Percentiles rank a stretch among this genome's conserved stretches.
These are phyloP conservation scores for Uropetala carovei DNA, from an alignment of 2,888 invertebrate species.

Conservation along the genomic window DNA sequence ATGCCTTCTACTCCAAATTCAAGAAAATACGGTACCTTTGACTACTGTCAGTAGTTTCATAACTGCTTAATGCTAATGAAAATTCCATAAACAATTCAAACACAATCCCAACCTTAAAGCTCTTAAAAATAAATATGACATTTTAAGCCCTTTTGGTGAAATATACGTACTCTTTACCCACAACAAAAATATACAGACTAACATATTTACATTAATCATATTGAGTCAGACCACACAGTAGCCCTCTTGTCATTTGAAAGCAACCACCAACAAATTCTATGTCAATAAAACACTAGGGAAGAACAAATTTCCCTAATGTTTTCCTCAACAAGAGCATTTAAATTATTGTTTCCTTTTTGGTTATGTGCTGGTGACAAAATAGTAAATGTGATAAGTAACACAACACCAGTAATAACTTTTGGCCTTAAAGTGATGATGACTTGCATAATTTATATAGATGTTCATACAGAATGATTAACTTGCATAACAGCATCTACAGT, in stretches of 20 bases:
- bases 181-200: constrained; percentile 30
- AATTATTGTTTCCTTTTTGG: constrained; percentile 6
- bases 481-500: constrained; percentile 51
- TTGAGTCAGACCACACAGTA: constrained; percentile 20
- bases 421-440: not conserved
- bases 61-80: no score
- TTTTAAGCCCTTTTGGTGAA: constrained; percentile 16
- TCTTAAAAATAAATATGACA: not conserved
- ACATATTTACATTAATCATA: constrained; percentile 42
- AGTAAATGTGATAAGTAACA: constrained; percentile 41
- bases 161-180: not conserved
- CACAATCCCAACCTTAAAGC: no score
- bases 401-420: constrained; percentile 54
- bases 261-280: constrained; percentile 41
- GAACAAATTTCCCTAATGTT: constrained; percentile 1
- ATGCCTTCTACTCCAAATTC: no score
- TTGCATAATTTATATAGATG: constrained; percentile 16
- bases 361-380: constrained; percentile 49
- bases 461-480: constrained; percentile 35
- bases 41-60: no score
- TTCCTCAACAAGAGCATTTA: constrained; percentile 40
- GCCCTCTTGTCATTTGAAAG: constrained; percentile 39
- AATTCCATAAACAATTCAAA: no score
- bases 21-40: no score
- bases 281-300: constrained; percentile 27